Evolutionary conservation across 1,140 invertebrate species (phyloP).

Genomic region (Thaumatotibia leucotreta): DNA sequence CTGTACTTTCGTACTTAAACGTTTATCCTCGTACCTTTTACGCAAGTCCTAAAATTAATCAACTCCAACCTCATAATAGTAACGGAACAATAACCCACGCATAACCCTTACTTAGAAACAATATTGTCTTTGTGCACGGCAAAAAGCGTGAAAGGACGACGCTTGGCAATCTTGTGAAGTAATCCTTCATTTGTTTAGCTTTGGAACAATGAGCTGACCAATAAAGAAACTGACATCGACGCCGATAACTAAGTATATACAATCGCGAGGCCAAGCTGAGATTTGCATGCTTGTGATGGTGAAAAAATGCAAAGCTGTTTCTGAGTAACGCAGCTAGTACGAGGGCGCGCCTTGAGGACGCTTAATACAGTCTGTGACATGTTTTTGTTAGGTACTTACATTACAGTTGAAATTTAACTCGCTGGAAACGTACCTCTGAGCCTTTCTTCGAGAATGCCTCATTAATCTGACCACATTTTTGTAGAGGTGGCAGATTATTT

Average conservation of each 20-base stretch:
- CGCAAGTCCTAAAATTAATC: constrained; percentile 6
- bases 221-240: constrained; percentile 30
- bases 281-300: background rate
- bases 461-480: too few species aligned
- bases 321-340: background rate
- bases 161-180: constrained; percentile 39
- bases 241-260: background rate
- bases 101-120: constrained; percentile 33
- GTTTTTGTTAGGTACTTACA: too few species aligned
- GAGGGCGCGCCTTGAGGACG: background rate
- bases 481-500: too few species aligned
- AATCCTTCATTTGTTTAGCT: constrained; percentile 36
- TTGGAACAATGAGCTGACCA: constrained; percentile 41
- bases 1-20: too few species aligned
- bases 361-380: too few species aligned
- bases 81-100: constrained; percentile 4
- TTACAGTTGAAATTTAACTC: too few species aligned
- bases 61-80: background rate
- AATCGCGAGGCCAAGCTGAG: background rate
- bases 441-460: too few species aligned
- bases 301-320: background rate
- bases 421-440: too few species aligned
- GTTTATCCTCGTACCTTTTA: background rate
- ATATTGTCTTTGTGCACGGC: constrained; percentile 47
- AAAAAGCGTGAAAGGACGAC: constrained; percentile 54